A percentile compares a stretch with the other conserved stretches of the same genome.
Conservation (phyloP, 2,797 vertebrate genomes). For the Hipposideros larvatus region DNA sequence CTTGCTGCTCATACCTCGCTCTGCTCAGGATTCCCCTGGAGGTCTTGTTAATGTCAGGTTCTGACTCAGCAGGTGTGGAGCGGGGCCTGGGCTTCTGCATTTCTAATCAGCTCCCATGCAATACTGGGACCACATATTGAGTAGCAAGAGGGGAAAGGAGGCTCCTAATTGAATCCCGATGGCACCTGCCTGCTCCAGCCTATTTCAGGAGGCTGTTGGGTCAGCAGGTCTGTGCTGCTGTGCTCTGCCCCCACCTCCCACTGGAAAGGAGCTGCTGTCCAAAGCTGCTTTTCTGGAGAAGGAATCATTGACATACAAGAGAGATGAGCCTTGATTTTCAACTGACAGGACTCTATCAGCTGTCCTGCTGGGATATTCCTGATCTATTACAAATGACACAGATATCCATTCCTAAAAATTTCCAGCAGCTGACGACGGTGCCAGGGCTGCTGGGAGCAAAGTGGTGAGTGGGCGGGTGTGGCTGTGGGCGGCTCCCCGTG, state of each 20-base stretch:
- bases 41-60: slow-evolving; percentile 12
- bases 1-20: not conserved
- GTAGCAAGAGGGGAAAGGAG: not conserved
- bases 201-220: slow-evolving; percentile 35
- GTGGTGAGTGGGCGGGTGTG: not conserved
- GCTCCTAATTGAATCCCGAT: accelerated
- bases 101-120: not conserved
- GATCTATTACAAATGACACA: slow-evolving; percentile 73
- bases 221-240: not conserved
- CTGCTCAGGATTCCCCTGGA: too few relatives aligned
- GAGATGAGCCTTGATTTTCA: slow-evolving; percentile 54
- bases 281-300: not conserved
- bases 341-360: slow-evolving; percentile 53
- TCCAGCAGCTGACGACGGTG: not conserved
- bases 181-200: not conserved
- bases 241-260: accelerated
- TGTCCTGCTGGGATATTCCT: slow-evolving; percentile 52
- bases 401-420: slow-evolving; percentile 70
- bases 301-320: not conserved
- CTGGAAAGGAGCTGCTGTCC: not conserved
- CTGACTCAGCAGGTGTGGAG: not conserved
- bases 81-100: not conserved
- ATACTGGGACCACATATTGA: not conserved
- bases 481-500: not conserved
- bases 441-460: slow-evolving; percentile 12